Percentiles rank a stretch among this genome's conserved stretches.
Conservation (phyloP, 2,888 invertebrate genomes). For the Calephelis perditalis region DNA sequence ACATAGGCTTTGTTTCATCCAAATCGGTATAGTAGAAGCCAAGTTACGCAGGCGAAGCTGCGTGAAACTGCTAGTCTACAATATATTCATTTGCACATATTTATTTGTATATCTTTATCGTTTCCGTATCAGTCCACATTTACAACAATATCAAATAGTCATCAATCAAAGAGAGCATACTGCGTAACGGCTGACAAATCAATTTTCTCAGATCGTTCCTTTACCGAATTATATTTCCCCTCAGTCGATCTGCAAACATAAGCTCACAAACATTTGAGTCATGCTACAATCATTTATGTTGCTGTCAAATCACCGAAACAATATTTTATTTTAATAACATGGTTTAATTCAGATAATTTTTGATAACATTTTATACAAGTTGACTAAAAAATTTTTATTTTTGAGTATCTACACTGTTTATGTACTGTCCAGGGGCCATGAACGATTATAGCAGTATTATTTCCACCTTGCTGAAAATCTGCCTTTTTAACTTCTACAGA, state of each 20-base stretch:
- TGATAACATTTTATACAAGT: too few species aligned
- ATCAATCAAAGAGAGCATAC: conserved; percentile 62
- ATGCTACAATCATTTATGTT: conserved; percentile 38
- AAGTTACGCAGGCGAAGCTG: too few species aligned
- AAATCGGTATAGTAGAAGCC: too few species aligned
- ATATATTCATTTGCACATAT: not conserved
- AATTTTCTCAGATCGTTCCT: conserved; percentile 72
- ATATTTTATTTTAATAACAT: conserved; percentile 19
- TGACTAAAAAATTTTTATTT: too few species aligned
- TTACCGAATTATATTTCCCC: conserved; percentile 61
- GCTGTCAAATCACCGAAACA: conserved; percentile 29
- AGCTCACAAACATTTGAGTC: conserved; percentile 30
- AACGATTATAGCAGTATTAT: too few species aligned
- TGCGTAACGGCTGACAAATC: conserved; percentile 65
- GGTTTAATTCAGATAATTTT: not conserved
- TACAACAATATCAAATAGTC: conserved; percentile 42
- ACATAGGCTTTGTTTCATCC: too few species aligned
- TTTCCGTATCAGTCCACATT: conserved; percentile 18
- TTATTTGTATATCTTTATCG: not conserved
- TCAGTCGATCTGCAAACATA: conserved; percentile 34
- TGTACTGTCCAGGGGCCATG: too few species aligned
- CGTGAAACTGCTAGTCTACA: too few species aligned
- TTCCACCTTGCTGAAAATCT: too few species aligned
- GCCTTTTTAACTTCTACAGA: too few species aligned
- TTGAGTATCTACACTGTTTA: too few species aligned